phyloP scores from a whole-genome alignment of 1,140 invertebrate species.

The Laodelphax striatellus region DNA sequence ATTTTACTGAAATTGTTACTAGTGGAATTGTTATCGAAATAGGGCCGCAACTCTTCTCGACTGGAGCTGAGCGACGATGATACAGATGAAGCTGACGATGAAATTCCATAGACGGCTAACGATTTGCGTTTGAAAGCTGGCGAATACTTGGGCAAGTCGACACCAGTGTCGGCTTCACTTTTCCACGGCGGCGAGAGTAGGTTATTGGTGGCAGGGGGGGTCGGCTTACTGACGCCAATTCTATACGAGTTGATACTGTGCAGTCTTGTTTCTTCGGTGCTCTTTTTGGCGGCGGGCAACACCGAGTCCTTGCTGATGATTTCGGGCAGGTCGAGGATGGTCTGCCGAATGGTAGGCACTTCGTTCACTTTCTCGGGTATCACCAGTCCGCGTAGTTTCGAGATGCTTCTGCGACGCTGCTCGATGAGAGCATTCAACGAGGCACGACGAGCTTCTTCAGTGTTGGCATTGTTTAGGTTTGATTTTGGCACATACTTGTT shows the following conservation, averaged over 20 bases:
- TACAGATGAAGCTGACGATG: conserved; percentile 24
- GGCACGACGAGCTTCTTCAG: conserved; percentile 31
- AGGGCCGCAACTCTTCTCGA: conserved; percentile 22
- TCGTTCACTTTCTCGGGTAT: conserved; percentile 61
- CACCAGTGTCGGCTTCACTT: conserved; percentile 31
- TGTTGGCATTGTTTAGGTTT: not conserved
- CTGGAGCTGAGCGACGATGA: conserved; percentile 25
- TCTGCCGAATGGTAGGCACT: conserved; percentile 31
- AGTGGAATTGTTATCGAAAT: conserved; percentile 12
- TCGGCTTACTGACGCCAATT: not conserved
- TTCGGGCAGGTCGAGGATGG: conserved; percentile 58
- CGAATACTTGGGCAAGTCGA: conserved; percentile 64
- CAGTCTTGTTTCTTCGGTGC: not conserved
- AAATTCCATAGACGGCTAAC: conserved; percentile 47
- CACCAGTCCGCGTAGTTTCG: conserved; percentile 70
- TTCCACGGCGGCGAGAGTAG: conserved; percentile 37
- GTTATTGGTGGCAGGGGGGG: not conserved
- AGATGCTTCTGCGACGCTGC: conserved; percentile 64
- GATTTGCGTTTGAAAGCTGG: conserved; percentile 70
- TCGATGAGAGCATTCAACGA: conserved; percentile 58
- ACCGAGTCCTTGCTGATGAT: conserved; percentile 53
- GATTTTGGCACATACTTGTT: conserved; percentile 10
- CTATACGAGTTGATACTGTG: not conserved
- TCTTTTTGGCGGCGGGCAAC: conserved; percentile 10
- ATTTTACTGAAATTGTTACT: not conserved